phyloP scores from a whole-genome alignment of 2,113 vertebrate species.

The Meles meles region DNA sequence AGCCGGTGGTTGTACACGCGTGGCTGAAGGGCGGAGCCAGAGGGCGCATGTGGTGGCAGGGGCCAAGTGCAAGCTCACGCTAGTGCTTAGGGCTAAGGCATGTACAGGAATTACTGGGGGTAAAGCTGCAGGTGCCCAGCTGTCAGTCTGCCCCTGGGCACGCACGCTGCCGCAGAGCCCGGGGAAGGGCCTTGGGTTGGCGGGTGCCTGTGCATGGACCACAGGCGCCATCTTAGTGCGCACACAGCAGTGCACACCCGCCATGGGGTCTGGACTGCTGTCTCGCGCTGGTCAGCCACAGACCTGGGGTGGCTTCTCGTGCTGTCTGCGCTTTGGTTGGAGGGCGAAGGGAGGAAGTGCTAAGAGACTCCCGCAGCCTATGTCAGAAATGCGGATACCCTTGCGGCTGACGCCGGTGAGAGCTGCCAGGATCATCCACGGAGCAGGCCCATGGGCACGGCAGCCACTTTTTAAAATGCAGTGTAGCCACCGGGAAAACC shows the following conservation, averaged over 20 bases:
- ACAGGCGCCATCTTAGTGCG: no score
- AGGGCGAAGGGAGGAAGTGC: rapidly evolving
- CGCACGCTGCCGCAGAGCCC: rapidly evolving
- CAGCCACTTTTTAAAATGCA: neutral
- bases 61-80: no score
- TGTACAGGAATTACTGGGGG: neutral
- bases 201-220: neutral
- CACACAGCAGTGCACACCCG: neutral
- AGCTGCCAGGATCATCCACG: neutral
- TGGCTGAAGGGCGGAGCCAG: neutral
- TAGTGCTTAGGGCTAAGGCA: no score
- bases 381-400: neutral
- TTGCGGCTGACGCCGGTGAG: neutral
- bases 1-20: no score
- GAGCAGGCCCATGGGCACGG: neutral
- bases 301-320: neutral
- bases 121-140: no score
- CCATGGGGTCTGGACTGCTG: neutral
- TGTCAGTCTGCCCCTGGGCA: neutral
- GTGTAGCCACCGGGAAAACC: neutral
- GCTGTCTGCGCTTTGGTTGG: neutral
- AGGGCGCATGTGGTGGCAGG: neutral
- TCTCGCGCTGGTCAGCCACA: neutral
- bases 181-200: neutral
- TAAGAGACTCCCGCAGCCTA: neutral